Evolutionary conservation across 2,888 invertebrate genomes (phyloP).

Genomic region (Acronicta leporina): DNA sequence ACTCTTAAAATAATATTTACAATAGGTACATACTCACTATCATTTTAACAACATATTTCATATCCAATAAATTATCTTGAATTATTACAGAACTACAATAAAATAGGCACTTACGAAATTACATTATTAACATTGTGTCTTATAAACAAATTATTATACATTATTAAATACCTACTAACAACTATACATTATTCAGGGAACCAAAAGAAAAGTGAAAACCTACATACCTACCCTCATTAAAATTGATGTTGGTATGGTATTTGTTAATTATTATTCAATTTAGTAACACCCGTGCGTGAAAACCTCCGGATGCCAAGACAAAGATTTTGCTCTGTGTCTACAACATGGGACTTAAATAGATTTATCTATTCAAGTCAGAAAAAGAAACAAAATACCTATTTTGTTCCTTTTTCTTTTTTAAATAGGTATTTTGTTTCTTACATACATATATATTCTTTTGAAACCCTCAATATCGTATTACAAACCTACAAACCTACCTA

Average conservation of each 20-base stretch:
- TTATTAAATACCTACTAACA: slow-evolving; percentile 26
- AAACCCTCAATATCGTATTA: neutral
- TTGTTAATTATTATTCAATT: too few relatives aligned
- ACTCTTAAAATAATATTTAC: slow-evolving; percentile 63
- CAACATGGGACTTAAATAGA: too few relatives aligned
- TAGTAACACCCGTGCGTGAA: too few relatives aligned
- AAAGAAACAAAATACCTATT: too few relatives aligned
- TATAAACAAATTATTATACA: slow-evolving; percentile 16
- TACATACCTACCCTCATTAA: neutral
- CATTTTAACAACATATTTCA: slow-evolving; percentile 45
- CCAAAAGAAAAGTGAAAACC: neutral
- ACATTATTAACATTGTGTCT: slow-evolving; percentile 37
- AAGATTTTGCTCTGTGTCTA: too few relatives aligned
- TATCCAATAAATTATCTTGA: slow-evolving; percentile 56
- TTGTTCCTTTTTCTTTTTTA: too few relatives aligned
- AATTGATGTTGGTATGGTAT: too few relatives aligned
- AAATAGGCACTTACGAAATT: slow-evolving; percentile 52
- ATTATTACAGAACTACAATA: slow-evolving; percentile 39
- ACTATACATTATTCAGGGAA: slow-evolving; percentile 7
- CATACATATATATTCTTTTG: too few relatives aligned
- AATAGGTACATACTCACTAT: slow-evolving; percentile 34
- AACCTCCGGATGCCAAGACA: too few relatives aligned
- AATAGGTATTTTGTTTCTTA: neutral
- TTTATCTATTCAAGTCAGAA: too few relatives aligned
- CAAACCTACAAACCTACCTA: too few relatives aligned